These are phyloP conservation scores for Falco columbarius DNA, from an alignment of 2,797 vertebrate species.

Conservation along the genomic window DNA sequence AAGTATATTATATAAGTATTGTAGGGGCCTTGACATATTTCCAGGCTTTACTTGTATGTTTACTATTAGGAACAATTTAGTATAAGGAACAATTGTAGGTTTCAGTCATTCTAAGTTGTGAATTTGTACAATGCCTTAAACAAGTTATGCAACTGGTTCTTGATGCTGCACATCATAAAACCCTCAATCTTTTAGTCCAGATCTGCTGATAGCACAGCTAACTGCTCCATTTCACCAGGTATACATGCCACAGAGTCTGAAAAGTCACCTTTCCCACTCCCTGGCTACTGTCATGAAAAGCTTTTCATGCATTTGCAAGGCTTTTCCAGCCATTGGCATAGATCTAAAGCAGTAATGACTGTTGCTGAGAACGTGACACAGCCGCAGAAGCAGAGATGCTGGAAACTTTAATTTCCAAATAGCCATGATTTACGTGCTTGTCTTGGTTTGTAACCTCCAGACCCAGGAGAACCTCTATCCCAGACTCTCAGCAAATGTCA, in stretches of 20 bases:
- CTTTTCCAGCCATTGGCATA: background rate
- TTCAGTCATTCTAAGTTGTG: background rate
- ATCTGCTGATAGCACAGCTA: background rate
- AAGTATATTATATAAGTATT: background rate
- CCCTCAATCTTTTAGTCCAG: background rate
- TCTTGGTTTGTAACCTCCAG: background rate
- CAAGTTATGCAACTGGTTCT: background rate
- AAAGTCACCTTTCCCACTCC: background rate
- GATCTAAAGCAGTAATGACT: background rate
- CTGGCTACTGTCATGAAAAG: background rate
- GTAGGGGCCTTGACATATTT: background rate
- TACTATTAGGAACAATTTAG: background rate
- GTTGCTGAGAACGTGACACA: background rate
- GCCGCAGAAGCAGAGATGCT: background rate
- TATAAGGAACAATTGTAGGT: background rate
- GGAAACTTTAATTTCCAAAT: background rate
- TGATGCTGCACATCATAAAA: background rate
- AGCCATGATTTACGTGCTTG: background rate
- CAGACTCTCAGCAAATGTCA: background rate
- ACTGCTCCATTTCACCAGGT: background rate
- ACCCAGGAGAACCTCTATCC: background rate
- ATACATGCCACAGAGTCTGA: background rate
- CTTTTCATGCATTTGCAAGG: background rate
- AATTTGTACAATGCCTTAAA: background rate
- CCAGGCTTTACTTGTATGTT: background rate